Percentiles rank a stretch among this genome's conserved stretches.
phyloP scores from a whole-genome alignment of 2,888 invertebrate species.

The Cheilosia pagana region DNA sequence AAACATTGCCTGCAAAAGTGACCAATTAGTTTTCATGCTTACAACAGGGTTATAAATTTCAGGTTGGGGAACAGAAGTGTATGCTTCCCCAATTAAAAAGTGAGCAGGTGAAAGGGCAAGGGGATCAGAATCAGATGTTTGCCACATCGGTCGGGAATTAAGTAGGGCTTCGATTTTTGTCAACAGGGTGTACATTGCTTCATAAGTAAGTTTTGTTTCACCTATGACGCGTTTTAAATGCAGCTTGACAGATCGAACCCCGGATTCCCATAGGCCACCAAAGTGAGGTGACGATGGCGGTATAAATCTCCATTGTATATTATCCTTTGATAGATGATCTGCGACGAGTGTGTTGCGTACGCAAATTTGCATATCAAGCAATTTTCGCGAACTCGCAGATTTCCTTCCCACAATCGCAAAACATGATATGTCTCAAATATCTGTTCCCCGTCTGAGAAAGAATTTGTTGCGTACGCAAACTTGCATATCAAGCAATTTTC shows the following conservation, averaged over 20 bases:
- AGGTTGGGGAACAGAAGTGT: constrained; percentile 7
- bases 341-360: constrained; percentile 44
- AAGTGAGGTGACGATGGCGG: constrained; percentile 55
- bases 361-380: too few species aligned
- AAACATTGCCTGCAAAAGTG: neutral
- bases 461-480: too few species aligned
- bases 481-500: too few species aligned
- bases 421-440: too few species aligned
- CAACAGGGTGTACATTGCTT: too few species aligned
- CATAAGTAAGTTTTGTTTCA: too few species aligned
- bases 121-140: constrained; percentile 3
- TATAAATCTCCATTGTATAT: too few species aligned
- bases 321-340: constrained; percentile 45
- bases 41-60: neutral
- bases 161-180: constrained; percentile 50
- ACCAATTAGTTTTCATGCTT: constrained; percentile 8
- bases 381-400: too few species aligned
- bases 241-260: constrained; percentile 49
- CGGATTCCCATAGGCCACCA: constrained; percentile 58
- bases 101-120: constrained; percentile 10
- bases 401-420: too few species aligned
- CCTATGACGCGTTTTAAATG: constrained; percentile 44
- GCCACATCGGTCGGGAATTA: constrained; percentile 47
- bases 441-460: too few species aligned
- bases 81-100: constrained; percentile 13